A percentile compares a stretch with the other conserved stretches of the same genome.
phyloP scores from a whole-genome alignment of 2,888 invertebrate species.

The Tetrapedia diversipes region DNA sequence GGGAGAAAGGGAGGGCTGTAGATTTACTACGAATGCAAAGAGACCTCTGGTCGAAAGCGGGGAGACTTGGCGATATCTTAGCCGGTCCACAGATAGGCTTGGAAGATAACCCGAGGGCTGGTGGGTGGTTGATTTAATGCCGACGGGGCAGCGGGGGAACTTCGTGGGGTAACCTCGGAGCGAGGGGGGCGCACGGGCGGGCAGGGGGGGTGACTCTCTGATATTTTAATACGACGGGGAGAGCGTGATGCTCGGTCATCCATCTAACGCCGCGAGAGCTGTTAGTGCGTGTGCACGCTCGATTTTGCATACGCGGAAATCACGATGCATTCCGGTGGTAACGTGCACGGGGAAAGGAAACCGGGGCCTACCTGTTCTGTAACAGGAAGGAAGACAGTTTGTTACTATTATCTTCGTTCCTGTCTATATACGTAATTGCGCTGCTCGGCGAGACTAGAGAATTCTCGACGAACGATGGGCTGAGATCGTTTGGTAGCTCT shows the following conservation, averaged over 20 bases:
- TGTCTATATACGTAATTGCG: constrained; percentile 13
- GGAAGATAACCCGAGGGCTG: constrained; percentile 77
- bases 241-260: constrained; percentile 82
- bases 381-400: constrained; percentile 83
- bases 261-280: constrained; percentile 73
- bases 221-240: constrained; percentile 81
- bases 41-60: constrained; percentile 52
- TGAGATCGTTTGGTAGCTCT: too few relatives aligned
- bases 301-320: constrained; percentile 83
- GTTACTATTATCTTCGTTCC: constrained; percentile 82
- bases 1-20: neutral
- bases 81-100: constrained; percentile 76
- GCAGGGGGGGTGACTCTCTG: constrained; percentile 73
- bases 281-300: constrained; percentile 79
- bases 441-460: constrained; percentile 5
- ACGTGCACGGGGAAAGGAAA: constrained; percentile 48
- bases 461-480: constrained; percentile 9
- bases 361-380: constrained; percentile 78
- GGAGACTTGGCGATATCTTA: constrained; percentile 67
- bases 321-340: constrained; percentile 73
- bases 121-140: constrained; percentile 82
- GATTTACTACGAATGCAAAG: constrained; percentile 61
- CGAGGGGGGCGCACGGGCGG: constrained; percentile 32
- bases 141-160: constrained; percentile 60
- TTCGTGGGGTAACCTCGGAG: constrained; percentile 40